Evolutionary conservation across 2,113 vertebrate genomes (phyloP), one percentile per base, ranked within the genome.

Genomic region (Diphyllodes magnificus): DNA sequence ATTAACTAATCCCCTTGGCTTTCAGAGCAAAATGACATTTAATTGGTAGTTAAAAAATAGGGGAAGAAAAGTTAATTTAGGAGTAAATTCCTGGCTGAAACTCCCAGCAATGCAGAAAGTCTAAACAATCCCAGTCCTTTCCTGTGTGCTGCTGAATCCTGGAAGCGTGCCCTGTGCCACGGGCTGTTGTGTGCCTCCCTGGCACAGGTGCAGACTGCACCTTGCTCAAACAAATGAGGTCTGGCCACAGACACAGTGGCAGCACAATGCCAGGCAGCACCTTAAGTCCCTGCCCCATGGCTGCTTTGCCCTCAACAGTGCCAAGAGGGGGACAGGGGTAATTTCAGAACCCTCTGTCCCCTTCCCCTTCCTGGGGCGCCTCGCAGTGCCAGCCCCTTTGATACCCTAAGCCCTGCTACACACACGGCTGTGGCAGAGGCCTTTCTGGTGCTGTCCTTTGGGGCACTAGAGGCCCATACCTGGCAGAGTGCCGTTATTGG

Each of bases 401-500:
- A 40, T 14, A n/a, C 3, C 10, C 37, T n/a, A 45, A 84, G 30
- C 15, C 3, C 5, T 69, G 77, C 39, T 56, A 65, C n/a, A 53
- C 4, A 2, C 17, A 27, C 6, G 53, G 59, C 18, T 50, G 27
- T 1, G 8, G n/a, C 71, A 75, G 47, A 71, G 63, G 44, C 47
- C 13, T 59, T 59, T 57, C 64, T 60, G 4, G 1, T 31, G 69
- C 0, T 56, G 69, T 25, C 22, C 79, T 37, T 20, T 33, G 69
- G 86, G 88, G 44, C 11, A 5, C 24, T 3, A 8, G 31, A 3
- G 1, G 1, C 30, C 54, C 80, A 2, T 90, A 99, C 99, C 99
- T 98, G 98, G 98, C 50, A 97, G 77, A 51, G 99, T 99, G 97
- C 99, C 99, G 0, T 99, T 99, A 93, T 99, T 99, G 86, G 99